phyloP scores from a whole-genome alignment of 2,797 vertebrate species.

The Neosalanx taihuensis region DNA sequence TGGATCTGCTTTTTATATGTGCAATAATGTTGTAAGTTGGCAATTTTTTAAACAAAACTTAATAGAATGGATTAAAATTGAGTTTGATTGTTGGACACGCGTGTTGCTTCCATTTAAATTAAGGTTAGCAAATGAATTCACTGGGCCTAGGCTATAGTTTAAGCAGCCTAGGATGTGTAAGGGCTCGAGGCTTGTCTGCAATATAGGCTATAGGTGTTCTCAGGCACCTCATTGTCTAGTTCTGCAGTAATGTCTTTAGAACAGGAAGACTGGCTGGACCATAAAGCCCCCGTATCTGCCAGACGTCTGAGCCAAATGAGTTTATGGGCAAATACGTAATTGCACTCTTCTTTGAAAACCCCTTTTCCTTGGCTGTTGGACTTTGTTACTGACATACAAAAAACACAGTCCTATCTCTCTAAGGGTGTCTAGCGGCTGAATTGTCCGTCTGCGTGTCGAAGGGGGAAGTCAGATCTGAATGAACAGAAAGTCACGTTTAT shows the following conservation, averaged over 20 bases:
- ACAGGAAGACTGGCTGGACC: neutral
- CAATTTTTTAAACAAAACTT: too few relatives aligned
- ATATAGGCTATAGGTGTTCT: neutral
- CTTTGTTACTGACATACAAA: conserved; percentile 64
- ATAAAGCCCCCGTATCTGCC: neutral
- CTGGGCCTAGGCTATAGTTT: neutral
- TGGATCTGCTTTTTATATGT: too few relatives aligned
- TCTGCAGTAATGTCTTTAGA: neutral
- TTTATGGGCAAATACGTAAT: conserved; percentile 70
- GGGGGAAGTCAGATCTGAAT: conserved; percentile 55
- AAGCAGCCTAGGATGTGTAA: neutral
- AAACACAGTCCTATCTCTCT: conserved; percentile 57
- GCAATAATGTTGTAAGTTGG: too few relatives aligned
- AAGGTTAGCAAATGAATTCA: neutral
- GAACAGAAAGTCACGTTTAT: conserved; percentile 11
- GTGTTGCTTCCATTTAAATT: too few relatives aligned
- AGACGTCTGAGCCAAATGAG: conserved; percentile 68
- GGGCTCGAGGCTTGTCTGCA: neutral
- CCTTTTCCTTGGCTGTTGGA: conserved; percentile 80
- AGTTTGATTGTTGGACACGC: too few relatives aligned
- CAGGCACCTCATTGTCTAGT: neutral
- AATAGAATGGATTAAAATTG: too few relatives aligned
- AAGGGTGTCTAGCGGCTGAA: neutral
- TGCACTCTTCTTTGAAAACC: conserved; percentile 76
- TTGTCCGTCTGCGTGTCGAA: conserved; percentile 40